Evolutionary conservation across 2,888 invertebrate species (phyloP).

Genomic region (Apeira syringaria): DNA sequence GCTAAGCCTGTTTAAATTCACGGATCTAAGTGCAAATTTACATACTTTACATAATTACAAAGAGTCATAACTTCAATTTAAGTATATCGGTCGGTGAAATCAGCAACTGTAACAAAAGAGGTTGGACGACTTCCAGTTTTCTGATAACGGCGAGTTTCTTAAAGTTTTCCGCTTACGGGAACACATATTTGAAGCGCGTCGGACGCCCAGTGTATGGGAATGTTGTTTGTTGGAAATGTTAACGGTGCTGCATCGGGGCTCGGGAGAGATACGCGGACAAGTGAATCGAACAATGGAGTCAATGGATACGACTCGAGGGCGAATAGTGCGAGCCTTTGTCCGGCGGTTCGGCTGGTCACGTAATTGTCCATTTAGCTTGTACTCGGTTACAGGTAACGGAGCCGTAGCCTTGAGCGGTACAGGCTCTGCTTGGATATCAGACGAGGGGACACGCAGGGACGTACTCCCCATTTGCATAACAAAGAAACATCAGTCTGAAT

Average conservation of each 20-base stretch:
- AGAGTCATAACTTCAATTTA: constrained; percentile 16
- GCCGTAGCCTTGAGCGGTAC: constrained; percentile 65
- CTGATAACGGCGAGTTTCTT: constrained; percentile 13
- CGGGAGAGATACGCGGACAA: constrained; percentile 1
- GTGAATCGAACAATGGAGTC: constrained; percentile 21
- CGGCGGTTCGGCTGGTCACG: constrained; percentile 45
- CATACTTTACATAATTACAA: constrained; percentile 5
- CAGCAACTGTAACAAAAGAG: constrained; percentile 16
- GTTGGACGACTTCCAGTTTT: constrained; percentile 23
- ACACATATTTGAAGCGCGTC: constrained; percentile 12
- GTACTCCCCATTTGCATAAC: constrained; percentile 63
- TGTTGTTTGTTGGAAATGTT: constrained; percentile 9
- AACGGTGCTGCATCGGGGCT: not conserved
- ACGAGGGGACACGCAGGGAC: constrained; percentile 39
- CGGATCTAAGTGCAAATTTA: too few relatives aligned
- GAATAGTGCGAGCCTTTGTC: constrained; percentile 48
- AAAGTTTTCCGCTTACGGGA: constrained; percentile 19
- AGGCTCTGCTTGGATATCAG: constrained; percentile 45
- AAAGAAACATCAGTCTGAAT: constrained; percentile 58
- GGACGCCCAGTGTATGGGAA: constrained; percentile 8
- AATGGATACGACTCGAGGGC: constrained; percentile 32
- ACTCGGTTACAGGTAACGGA: constrained; percentile 62
- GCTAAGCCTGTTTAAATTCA: too few relatives aligned
- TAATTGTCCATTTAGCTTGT: constrained; percentile 73
- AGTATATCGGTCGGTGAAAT: constrained; percentile 9